Conservation (phyloP, 2,888 invertebrate genomes). For the Lasioglossum pauxillum region DNA sequence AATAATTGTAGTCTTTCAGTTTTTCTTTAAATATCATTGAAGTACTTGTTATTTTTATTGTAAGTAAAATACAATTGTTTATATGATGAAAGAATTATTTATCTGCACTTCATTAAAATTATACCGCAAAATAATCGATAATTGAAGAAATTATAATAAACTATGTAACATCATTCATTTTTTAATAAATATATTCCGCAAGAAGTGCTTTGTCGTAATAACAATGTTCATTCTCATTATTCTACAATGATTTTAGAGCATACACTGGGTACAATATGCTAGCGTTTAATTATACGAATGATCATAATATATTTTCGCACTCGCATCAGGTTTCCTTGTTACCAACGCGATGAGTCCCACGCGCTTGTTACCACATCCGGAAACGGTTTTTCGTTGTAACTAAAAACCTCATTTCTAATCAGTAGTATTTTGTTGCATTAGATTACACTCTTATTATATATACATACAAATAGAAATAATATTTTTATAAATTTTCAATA, state of each 20-base stretch:
- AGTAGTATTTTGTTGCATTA: not conserved
- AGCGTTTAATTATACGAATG: not conserved
- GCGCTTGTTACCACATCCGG: not conserved
- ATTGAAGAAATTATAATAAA: not conserved
- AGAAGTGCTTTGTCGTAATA: too few relatives aligned
- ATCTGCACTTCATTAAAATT: too few relatives aligned
- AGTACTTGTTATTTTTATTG: too few relatives aligned
- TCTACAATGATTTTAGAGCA: not conserved
- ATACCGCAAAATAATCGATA: too few relatives aligned
- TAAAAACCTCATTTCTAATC: not conserved
- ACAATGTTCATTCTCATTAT: not conserved
- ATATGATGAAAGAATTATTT: too few relatives aligned
- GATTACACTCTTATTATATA: not conserved
- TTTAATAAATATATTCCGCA: not conserved
- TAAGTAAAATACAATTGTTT: too few relatives aligned
- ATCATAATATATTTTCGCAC: conserved; percentile 13
- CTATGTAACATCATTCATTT: too few relatives aligned
- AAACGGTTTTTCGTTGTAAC: not conserved
- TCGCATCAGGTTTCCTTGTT: conserved; percentile 39
- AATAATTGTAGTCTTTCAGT: too few relatives aligned
- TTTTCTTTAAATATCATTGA: too few relatives aligned
- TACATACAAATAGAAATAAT: not conserved
- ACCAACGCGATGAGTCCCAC: conserved; percentile 11
- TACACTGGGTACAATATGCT: too few relatives aligned
- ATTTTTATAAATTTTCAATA: too few relatives aligned